Conservation (phyloP, 2,888 invertebrate genomes). For the Dicroscelio sp. region DNA sequence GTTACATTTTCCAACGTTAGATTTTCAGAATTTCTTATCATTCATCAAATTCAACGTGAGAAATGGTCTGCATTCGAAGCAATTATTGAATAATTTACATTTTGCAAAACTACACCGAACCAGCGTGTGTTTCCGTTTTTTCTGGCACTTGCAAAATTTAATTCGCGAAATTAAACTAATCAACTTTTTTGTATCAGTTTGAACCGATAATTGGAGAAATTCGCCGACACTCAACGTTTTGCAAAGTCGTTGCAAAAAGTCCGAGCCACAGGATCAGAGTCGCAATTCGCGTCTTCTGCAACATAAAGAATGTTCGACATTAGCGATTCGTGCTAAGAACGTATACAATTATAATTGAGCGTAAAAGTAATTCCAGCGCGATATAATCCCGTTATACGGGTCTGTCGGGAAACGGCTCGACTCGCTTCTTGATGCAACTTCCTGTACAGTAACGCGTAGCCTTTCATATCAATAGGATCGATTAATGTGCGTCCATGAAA, state of each 20-base stretch:
- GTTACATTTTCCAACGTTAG: no score
- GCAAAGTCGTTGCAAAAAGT: slow-evolving; percentile 87
- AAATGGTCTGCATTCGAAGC: no score
- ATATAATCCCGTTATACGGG: slow-evolving; percentile 83
- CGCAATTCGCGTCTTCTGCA: slow-evolving; percentile 89
- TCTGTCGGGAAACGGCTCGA: slow-evolving; percentile 86
- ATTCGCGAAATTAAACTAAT: no score
- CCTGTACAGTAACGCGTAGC: slow-evolving; percentile 82
- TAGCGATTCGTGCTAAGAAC: slow-evolving; percentile 68
- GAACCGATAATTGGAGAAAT: no score
- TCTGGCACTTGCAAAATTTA: no score
- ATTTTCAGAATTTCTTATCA: no score
- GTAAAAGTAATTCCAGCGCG: slow-evolving; percentile 69
- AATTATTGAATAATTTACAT: no score
- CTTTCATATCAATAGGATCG: slow-evolving; percentile 81
- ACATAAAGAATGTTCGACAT: slow-evolving; percentile 79
- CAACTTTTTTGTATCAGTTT: no score
- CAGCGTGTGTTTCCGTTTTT: no score
- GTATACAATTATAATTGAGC: slow-evolving; percentile 76
- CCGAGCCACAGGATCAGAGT: slow-evolving; percentile 88
- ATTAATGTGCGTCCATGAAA: slow-evolving; percentile 73
- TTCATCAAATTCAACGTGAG: no score
- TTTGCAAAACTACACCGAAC: no score
- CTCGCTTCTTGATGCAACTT: slow-evolving; percentile 86
- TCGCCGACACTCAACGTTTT: slow-evolving; percentile 89